Evolutionary conservation across 2,113 vertebrate species (phyloP).

Genomic region (Camelus bactrianus): DNA sequence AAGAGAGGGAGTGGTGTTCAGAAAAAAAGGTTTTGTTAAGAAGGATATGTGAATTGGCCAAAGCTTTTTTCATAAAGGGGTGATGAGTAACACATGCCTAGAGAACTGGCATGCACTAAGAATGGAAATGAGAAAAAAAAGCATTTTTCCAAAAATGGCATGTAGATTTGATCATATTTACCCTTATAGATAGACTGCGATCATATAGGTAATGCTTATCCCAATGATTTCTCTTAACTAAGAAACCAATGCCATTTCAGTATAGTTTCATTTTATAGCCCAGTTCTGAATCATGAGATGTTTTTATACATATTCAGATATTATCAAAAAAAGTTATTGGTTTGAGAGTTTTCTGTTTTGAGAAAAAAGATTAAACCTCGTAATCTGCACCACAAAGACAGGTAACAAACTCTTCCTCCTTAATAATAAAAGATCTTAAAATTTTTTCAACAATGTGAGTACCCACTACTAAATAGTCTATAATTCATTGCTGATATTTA

Average conservation of each 20-base stretch:
- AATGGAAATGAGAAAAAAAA: neutral
- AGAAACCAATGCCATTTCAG: neutral
- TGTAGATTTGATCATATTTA: neutral
- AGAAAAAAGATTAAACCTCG: neutral
- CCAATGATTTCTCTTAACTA: neutral
- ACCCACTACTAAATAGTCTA: neutral
- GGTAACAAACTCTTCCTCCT: neutral
- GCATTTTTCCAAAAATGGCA: neutral
- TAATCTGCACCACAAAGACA: neutral
- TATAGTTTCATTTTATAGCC: neutral
- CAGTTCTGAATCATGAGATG: neutral
- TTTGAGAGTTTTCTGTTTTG: neutral
- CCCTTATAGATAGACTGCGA: neutral
- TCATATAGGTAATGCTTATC: neutral
- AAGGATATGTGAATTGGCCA: neutral
- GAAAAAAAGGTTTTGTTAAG: neutral
- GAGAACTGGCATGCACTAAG: neutral
- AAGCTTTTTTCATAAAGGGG: neutral
- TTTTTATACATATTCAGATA: neutral
- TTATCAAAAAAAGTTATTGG: neutral
- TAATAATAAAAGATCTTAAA: neutral
- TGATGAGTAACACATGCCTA: neutral
- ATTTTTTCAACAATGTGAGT: neutral
- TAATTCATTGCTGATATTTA: neutral
- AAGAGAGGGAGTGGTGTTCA: neutral